Conservation (phyloP, 2,113 vertebrate species). For the Osmerus eperlanus region DNA sequence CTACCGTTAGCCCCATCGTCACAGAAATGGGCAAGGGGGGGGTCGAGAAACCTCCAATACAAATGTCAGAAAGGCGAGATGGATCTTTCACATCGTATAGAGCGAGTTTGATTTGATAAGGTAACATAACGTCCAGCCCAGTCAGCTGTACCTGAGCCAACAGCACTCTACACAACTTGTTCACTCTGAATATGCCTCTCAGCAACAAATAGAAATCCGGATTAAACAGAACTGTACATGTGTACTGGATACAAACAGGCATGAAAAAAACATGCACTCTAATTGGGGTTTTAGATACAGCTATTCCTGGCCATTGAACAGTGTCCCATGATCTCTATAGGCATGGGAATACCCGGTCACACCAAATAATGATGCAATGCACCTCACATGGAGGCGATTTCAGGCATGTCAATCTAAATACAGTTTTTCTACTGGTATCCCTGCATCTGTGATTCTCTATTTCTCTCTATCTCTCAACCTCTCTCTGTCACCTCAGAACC, state of each 20-base stretch:
- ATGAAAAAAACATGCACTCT: neutral
- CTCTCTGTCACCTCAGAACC: neutral
- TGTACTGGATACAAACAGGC: slow-evolving; percentile 25
- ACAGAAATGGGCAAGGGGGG: slow-evolving; percentile 18
- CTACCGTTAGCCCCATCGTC: slow-evolving; percentile 68
- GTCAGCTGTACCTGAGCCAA: slow-evolving; percentile 45
- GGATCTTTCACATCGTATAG: slow-evolving; percentile 15
- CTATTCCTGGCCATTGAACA: neutral
- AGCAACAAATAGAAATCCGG: slow-evolving; percentile 10
- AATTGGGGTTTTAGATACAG: too few species aligned
- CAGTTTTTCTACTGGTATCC: neutral
- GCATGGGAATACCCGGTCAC: neutral
- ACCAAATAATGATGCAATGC: neutral
- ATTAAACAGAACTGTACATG: slow-evolving; percentile 35
- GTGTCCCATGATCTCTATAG: neutral
- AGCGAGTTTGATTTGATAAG: slow-evolving; percentile 31
- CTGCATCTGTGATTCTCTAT: neutral
- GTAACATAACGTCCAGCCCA: slow-evolving; percentile 44
- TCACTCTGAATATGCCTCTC: slow-evolving; percentile 23
- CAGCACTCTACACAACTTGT: slow-evolving; percentile 22
- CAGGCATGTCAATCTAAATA: slow-evolving; percentile 1
- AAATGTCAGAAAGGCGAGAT: slow-evolving; percentile 31
- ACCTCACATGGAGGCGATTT: neutral
- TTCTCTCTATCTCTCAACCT: neutral
- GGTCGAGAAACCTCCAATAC: slow-evolving; percentile 15